Conservation (phyloP, 2,888 invertebrate species). For the Lamellibrachia columna region DNA sequence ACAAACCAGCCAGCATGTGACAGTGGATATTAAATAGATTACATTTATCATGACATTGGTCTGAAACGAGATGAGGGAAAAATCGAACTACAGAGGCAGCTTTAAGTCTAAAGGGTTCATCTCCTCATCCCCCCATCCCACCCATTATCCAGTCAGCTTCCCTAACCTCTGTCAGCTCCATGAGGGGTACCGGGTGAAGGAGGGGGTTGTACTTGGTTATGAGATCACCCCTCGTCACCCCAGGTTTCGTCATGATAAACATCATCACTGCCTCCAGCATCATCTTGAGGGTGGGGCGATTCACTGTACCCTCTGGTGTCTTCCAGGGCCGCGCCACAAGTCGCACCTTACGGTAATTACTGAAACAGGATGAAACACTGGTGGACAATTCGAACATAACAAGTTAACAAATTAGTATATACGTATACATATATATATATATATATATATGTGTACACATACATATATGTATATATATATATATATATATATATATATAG, state of each 20-base stretch:
- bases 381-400: not conserved
- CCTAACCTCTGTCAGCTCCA: constrained; percentile 73
- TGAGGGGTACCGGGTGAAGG: constrained; percentile 75
- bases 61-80: no score
- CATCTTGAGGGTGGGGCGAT: constrained; percentile 75
- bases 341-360: constrained; percentile 50
- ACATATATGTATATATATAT: no score
- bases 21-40: no score
- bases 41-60: no score
- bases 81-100: no score
- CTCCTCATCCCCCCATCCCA: no score
- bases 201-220: constrained; percentile 73
- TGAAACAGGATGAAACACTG: constrained; percentile 21
- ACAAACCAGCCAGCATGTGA: no score
- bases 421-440: no score
- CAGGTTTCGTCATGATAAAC: constrained; percentile 74
- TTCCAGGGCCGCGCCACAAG: constrained; percentile 76
- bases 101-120: no score
- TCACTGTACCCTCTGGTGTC: constrained; percentile 77
- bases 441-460: no score
- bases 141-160: not conserved
- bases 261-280: constrained; percentile 76
- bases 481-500: no score
- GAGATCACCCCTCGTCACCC: constrained; percentile 70
- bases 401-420: not conserved